Evolutionary conservation across 2,113 vertebrate species (phyloP).

Genomic region (Strix uralensis): DNA sequence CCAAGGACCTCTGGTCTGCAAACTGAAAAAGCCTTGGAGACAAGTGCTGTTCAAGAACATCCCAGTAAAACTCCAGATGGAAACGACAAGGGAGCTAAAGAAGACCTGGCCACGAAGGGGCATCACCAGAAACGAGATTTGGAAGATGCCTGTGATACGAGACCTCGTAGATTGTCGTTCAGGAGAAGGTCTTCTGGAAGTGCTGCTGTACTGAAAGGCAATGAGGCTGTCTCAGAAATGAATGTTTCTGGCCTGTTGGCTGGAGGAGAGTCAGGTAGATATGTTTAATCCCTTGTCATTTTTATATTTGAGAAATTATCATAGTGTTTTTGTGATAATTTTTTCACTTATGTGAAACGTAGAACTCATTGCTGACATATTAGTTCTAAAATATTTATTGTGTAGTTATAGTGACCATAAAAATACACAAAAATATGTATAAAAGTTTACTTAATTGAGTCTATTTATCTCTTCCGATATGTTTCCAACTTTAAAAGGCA

Average conservation of each 20-base stretch:
- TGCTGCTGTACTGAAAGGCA: neutral
- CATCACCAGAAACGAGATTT: neutral
- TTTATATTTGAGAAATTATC: neutral
- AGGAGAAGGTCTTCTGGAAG: constrained; percentile 26
- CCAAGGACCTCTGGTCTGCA: neutral
- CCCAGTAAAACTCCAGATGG: fast-evolving
- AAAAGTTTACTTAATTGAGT: neutral
- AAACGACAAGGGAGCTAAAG: neutral
- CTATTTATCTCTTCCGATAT: neutral
- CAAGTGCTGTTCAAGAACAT: neutral
- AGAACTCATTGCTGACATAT: neutral
- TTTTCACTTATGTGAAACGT: neutral
- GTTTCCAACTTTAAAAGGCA: neutral
- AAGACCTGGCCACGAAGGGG: neutral
- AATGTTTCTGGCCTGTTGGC: neutral
- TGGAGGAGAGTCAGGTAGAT: constrained; percentile 29
- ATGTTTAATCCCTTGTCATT: neutral
- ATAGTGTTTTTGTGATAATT: neutral
- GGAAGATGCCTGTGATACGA: neutral
- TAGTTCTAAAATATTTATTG: neutral
- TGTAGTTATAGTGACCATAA: neutral
- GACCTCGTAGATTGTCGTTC: constrained; percentile 22
- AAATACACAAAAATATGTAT: neutral
- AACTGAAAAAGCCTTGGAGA: neutral
- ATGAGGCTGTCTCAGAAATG: neutral